Base-by-base conservation (phyloP, 2,797 vertebrate genomes). In the Danio kyathit region DNA sequence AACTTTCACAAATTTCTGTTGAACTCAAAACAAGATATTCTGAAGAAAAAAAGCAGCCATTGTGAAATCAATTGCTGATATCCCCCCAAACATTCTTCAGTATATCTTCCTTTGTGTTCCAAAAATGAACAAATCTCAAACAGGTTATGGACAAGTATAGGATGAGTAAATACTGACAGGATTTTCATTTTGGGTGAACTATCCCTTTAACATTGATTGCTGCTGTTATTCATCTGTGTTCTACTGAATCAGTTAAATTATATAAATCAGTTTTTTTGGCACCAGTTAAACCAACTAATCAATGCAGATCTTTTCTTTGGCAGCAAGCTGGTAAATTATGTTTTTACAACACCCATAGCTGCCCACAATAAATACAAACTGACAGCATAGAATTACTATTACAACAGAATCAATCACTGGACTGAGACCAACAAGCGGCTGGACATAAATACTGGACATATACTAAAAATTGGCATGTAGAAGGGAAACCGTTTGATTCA, bases 311-410 rank as follows among this genome's bases (percentile, higher is more conserved):
- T 41, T 56, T 71, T 7, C 6, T 19, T 14, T 63, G 73, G 16
- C 21, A 13, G 46, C 73, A 64, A 43, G 73, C 46, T 41, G 2
- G 10, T 19, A 51, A 75, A 52, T 75, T 4, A 63, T 63, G 57
- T 63, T 63, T 44, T 72, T 38, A 19, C 69, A 56, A 40, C 38
- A 69, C 40, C 43, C 5, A 29, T 75, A 51, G 7, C 16, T 75
- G 21, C 51, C 5, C 29, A 51, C 14, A 63, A 41, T 17, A 63
- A 75, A 74, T 16, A 19, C 29, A 64, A 40, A 19, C 59, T 75
- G 46, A 63, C 57, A n/a, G 4, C 38, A 10, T 63, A 29, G 59
- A 41, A 40, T 75, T 75, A 75, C 14, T 29, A 41, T 63, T n/a
- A 61, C 5, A 70, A 52, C 14, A 1, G 29, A 70, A 52, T 11